phyloP scores from a whole-genome alignment of 2,888 invertebrate genomes.

The Selenia dentaria region DNA sequence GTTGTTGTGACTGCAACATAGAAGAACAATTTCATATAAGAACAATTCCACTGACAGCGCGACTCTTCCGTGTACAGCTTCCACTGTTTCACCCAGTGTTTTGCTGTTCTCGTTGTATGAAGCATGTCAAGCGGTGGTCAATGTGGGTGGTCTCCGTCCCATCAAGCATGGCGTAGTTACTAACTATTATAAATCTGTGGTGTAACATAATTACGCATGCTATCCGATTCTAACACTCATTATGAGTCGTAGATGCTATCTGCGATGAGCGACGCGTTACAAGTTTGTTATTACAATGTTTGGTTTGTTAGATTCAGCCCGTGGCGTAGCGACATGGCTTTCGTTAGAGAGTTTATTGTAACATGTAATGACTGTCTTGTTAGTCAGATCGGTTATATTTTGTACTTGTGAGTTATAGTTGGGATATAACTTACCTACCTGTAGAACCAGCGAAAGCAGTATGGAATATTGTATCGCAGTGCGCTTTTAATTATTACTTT shows the following conservation, averaged over 20 bases:
- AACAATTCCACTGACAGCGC: too few species aligned
- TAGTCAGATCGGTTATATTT: neutral
- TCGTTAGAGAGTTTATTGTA: neutral
- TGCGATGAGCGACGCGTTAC: constrained; percentile 35
- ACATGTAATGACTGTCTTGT: neutral
- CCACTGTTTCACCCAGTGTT: too few species aligned
- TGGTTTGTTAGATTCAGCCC: constrained; percentile 12
- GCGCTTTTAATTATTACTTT: too few species aligned
- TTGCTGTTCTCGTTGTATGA: neutral
- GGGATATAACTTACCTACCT: neutral
- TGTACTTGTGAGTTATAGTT: neutral
- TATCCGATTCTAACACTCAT: constrained; percentile 40
- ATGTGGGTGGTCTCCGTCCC: constrained; percentile 21
- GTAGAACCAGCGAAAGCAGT: neutral
- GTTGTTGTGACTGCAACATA: too few species aligned
- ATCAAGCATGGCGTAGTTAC: neutral
- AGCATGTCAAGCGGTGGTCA: constrained; percentile 1
- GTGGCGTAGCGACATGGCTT: constrained; percentile 12
- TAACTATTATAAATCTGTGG: neutral
- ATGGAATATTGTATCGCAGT: too few species aligned
- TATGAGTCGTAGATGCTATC: constrained; percentile 54
- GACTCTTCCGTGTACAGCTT: too few species aligned
- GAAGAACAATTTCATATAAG: too few species aligned
- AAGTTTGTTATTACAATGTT: constrained; percentile 17
- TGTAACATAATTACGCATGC: constrained; percentile 30